Percentiles rank a stretch among this genome's conserved stretches.
These are phyloP conservation scores for Drosophila pallidifrons DNA, from an alignment of 1,140 invertebrate species.

Conservation along the genomic window DNA sequence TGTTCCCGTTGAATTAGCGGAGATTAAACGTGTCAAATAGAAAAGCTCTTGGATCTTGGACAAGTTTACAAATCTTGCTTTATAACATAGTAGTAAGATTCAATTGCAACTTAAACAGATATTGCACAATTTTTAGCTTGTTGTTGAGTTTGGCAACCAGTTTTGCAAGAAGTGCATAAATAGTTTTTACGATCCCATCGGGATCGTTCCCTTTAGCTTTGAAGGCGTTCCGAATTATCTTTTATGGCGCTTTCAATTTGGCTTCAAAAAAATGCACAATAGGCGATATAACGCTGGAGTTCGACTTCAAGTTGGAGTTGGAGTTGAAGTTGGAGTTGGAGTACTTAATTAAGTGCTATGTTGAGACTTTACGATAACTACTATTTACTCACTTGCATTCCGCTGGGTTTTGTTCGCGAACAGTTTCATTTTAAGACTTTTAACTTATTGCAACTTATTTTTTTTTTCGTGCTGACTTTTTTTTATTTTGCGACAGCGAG, in stretches of 20 bases:
- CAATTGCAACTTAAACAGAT: neutral
- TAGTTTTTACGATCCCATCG: constrained; percentile 57
- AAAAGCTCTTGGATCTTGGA: constrained; percentile 5
- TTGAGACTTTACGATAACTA: neutral
- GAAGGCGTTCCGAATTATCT: constrained; percentile 52
- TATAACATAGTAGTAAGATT: constrained; percentile 26
- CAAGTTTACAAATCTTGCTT: constrained; percentile 50
- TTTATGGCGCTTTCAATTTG: constrained; percentile 63
- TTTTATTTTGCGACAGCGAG: constrained; percentile 12
- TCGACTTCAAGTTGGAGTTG: too few relatives aligned
- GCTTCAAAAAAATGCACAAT: constrained; percentile 42
- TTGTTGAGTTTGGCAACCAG: constrained; percentile 25
- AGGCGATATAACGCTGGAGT: constrained; percentile 11
- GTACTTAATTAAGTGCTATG: constrained; percentile 62
- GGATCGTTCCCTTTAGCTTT: constrained; percentile 61
- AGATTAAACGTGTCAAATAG: constrained; percentile 5
- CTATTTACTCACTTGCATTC: constrained; percentile 75
- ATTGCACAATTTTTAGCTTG: constrained; percentile 26
- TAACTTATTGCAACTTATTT: constrained; percentile 1
- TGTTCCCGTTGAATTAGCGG: neutral
- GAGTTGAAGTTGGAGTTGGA: neutral
- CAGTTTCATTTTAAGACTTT: constrained; percentile 66
- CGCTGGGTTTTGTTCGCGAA: constrained; percentile 73
- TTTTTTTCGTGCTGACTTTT: neutral
- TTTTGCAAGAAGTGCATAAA: constrained; percentile 49